Evolutionary conservation across 2,113 vertebrate species (phyloP).

Genomic region (Muntiacus reevesi): DNA sequence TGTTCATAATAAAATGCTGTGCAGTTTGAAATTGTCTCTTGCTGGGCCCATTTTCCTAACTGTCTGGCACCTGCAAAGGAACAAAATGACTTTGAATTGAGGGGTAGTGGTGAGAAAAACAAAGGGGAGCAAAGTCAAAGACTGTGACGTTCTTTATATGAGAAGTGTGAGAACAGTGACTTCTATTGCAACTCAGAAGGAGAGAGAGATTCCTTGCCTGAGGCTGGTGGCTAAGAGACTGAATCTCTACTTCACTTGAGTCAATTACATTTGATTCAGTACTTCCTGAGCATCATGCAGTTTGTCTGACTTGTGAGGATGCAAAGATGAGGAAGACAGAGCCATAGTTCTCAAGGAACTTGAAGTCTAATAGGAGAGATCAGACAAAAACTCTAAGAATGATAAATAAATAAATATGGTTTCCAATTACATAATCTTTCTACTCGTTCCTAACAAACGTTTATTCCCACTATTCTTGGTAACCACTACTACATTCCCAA

Average conservation of each 20-base stretch:
- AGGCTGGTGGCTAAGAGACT: background rate
- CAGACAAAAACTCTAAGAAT: background rate
- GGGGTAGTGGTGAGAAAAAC: background rate
- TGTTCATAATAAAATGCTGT: background rate
- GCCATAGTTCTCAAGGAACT: background rate
- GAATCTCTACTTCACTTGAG: background rate
- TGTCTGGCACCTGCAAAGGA: background rate
- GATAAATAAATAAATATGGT: background rate
- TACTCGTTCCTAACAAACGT: background rate
- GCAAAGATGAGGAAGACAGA: background rate
- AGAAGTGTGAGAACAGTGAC: background rate
- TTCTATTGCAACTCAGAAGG: background rate
- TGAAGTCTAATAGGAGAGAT: background rate
- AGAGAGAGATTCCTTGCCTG: background rate
- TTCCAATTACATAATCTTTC: background rate
- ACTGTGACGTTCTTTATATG: background rate
- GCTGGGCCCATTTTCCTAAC: background rate
- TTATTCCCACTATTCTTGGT: background rate
- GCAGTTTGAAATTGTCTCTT: background rate
- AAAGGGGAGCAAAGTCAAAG: background rate
- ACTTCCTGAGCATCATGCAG: background rate
- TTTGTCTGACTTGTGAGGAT: background rate
- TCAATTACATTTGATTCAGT: background rate
- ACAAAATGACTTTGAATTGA: background rate
- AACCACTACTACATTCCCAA: background rate